phyloP scores from a whole-genome alignment of 2,888 invertebrate genomes.

The Plagodis pulveraria region DNA sequence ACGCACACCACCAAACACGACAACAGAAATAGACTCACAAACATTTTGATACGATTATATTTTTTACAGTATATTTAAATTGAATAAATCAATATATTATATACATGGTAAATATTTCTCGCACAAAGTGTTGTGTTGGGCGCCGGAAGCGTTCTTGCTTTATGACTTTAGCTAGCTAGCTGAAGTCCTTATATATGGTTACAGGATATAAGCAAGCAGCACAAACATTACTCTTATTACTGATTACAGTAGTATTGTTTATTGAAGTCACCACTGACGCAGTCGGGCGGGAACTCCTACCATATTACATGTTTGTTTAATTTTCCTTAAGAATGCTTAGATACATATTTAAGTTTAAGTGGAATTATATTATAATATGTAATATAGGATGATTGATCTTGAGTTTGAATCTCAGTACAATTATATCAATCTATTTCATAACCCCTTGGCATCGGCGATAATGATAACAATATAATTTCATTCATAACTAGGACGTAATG shows the following conservation, averaged over 20 bases:
- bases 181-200: background rate
- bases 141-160: background rate
- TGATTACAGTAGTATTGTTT: background rate
- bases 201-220: background rate
- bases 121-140: constrained; percentile 18
- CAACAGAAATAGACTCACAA: constrained; percentile 21
- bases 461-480: too few species aligned
- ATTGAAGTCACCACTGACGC: background rate
- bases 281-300: background rate
- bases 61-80: constrained; percentile 23
- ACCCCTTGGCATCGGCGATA: too few species aligned
- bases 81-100: constrained; percentile 24
- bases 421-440: too few species aligned
- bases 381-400: too few species aligned
- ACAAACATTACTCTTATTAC: background rate
- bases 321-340: too few species aligned
- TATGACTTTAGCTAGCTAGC: too few species aligned
- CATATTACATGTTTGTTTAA: too few species aligned
- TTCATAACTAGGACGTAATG: too few species aligned
- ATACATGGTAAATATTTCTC: constrained; percentile 21
- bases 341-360: too few species aligned
- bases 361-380: too few species aligned
- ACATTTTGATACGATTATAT: constrained; percentile 24
- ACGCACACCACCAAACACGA: constrained; percentile 19
- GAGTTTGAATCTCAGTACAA: too few species aligned